Evolutionary conservation across 2,113 vertebrate genomes (phyloP).

Genomic region (Rhadina sibilatrix): DNA sequence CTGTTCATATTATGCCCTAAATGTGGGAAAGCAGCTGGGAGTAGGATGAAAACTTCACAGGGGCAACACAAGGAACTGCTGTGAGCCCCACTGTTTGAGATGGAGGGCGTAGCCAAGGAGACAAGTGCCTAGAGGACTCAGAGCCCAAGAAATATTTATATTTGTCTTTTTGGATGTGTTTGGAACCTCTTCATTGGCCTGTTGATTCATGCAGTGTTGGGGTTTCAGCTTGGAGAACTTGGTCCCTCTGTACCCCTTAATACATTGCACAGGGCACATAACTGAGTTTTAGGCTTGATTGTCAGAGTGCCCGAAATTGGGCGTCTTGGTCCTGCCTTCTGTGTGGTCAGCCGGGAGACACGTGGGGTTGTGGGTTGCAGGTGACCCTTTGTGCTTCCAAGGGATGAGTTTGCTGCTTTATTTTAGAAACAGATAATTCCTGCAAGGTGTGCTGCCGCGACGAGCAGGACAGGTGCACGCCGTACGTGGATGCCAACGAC

Average conservation of each 20-base stretch:
- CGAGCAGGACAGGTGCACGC: conserved; percentile 75
- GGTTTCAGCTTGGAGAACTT: background rate
- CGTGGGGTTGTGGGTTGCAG: accelerated
- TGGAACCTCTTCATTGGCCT: background rate
- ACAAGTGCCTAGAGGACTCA: background rate
- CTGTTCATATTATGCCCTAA: background rate
- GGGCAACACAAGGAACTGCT: background rate
- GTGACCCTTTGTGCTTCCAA: background rate
- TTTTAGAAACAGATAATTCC: conserved; percentile 87
- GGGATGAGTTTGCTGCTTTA: background rate
- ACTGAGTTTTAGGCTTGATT: background rate
- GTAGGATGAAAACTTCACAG: background rate
- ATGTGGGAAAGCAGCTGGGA: background rate
- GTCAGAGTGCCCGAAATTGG: accelerated
- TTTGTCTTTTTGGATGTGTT: background rate
- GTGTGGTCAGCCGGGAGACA: accelerated
- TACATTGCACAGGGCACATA: background rate
- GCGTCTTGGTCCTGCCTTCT: accelerated
- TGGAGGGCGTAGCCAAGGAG: background rate
- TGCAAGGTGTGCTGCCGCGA: conserved; percentile 94
- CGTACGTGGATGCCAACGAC: conserved; percentile 57
- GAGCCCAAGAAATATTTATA: background rate
- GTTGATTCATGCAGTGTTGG: background rate
- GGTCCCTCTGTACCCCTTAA: background rate
- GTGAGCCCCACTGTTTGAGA: background rate